These are phyloP conservation scores for Psettodes erumei DNA, from an alignment of 2,113 vertebrate species.

Conservation along the genomic window DNA sequence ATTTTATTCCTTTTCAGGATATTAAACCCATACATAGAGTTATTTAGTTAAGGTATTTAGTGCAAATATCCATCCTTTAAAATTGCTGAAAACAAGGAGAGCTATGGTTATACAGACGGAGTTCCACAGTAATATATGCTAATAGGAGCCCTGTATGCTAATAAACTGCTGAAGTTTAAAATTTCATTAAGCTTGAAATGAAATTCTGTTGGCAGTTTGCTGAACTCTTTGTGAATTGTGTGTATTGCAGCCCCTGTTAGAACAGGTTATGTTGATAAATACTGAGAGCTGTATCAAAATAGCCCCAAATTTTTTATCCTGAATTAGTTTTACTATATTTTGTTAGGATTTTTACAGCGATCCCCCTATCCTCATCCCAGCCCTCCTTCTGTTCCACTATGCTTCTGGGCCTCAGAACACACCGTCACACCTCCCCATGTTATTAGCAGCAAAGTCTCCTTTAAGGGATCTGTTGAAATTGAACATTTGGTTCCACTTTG, in stretches of 20 bases:
- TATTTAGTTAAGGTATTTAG: conserved; percentile 1
- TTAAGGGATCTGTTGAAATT: conserved; percentile 73
- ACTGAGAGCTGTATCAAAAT: conserved; percentile 33
- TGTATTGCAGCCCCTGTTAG: not conserved
- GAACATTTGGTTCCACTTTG: conserved; percentile 81
- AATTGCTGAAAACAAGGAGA: conserved; percentile 35
- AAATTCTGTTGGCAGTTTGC: conserved; percentile 52
- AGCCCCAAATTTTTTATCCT: conserved; percentile 29
- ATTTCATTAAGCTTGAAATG: conserved; percentile 57
- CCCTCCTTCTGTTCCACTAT: not conserved
- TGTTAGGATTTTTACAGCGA: conserved; percentile 12
- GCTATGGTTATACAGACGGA: conserved; percentile 7
- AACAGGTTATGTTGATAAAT: conserved; percentile 59
- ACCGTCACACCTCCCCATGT: conserved; percentile 61
- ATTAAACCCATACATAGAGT: not conserved
- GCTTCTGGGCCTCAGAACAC: conserved; percentile 39
- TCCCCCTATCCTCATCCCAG: not conserved
- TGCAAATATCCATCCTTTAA: conserved; percentile 39
- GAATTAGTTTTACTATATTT: conserved; percentile 42
- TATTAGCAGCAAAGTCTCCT: conserved; percentile 74
- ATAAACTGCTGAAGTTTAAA: conserved; percentile 65
- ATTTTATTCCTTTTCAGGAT: not conserved
- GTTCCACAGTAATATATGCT: conserved; percentile 62
- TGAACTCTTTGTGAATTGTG: conserved; percentile 48
- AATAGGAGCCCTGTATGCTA: conserved; percentile 49